Base-by-base conservation (phyloP, 2,888 invertebrate genomes). In the Antitype chi region DNA sequence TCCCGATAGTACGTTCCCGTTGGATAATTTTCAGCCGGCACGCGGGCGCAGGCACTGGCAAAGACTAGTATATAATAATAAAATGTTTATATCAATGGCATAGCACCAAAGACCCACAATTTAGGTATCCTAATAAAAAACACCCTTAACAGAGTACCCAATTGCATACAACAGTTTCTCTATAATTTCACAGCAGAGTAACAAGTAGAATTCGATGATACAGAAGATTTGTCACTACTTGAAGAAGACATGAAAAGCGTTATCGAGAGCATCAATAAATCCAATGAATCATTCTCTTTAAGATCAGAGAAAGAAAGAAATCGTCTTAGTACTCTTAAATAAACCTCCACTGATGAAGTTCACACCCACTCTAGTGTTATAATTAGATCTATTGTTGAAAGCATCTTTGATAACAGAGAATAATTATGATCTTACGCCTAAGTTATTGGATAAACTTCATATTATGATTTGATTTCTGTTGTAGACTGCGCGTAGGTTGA, bases 321-420 rank as follows among this genome's bases (percentile, higher is more conserved):
- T 38, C 8, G n/a, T 38, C 55, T 57, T 52, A 11, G 9, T 55
- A 25, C n/a, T 28, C 67, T 28, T 32, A 49, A 57, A 62, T 25
- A 67, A 59, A 43, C 28, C 25, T 28, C 15, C 13, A 28, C 13
- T 7, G 28, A 55, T 62, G 49, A 78, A 78, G 47, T 55, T 28
- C 49, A 78, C 20, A 60, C 53, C 60, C 78, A 78, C 78, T 60
- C 1, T 0, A 13, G 20, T 25, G 47, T 28, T 67, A 67, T 62
- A 49, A 67, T 49, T 28, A 55, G 49, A 38, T 43, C 6, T 38
- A 28, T 23, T 28, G n/a, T 38, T 23, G 53, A 20, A 38, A 62
- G n/a, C 6, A 25, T 55, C 60, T 62, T 62, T 78, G 66, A 43
- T 78, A 79, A 55, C 55, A 73, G 13, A 55, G 15, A 62, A 38